Conservation (phyloP, 2,113 vertebrate species). For the Corythornis cristatus region DNA sequence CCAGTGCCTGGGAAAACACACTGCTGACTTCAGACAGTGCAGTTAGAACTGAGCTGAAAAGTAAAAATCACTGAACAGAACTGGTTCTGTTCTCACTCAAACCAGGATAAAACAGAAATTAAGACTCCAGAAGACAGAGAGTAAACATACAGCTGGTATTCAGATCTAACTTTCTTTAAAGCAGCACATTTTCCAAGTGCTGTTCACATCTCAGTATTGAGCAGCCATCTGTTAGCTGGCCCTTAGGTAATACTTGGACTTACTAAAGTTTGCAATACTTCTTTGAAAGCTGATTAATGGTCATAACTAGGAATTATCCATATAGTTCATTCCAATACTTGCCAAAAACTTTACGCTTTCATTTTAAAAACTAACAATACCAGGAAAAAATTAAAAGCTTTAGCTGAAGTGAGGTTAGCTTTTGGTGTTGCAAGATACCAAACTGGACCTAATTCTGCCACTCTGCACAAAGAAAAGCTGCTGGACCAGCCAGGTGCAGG, state of each 20-base stretch:
- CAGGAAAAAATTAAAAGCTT: background rate
- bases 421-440: background rate
- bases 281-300: background rate
- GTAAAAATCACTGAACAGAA: too few species aligned
- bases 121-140: background rate
- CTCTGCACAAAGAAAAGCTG: background rate
- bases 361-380: background rate
- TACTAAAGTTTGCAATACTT: background rate
- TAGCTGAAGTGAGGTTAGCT: background rate
- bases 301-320: background rate
- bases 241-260: background rate
- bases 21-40: too few species aligned
- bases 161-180: background rate
- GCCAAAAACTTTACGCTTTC: background rate
- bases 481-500: slow-evolving; percentile 6
- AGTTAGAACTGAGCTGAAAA: too few species aligned
- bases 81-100: too few species aligned
- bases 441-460: background rate
- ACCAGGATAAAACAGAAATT: background rate
- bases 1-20: too few species aligned
- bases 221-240: background rate
- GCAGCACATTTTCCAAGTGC: background rate
- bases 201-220: background rate
- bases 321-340: background rate
- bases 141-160: background rate